Base-by-base conservation (phyloP, 2,113 vertebrate genomes). In the Elephantulus edwardii region DNA sequence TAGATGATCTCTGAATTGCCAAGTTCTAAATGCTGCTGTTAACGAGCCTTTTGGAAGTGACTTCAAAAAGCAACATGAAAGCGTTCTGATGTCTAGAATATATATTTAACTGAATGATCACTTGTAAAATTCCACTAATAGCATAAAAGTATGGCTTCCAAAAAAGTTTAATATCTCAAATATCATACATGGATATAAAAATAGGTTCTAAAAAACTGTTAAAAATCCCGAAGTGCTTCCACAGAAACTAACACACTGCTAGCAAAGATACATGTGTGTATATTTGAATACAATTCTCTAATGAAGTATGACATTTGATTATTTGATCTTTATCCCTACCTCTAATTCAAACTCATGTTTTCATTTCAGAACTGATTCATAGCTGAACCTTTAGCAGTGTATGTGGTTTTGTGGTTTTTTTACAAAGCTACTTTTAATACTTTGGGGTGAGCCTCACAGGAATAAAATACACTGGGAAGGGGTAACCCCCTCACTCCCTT, bases 381-480 rank as follows among this genome's bases (percentile, higher is more conserved):
- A n/a, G n/a, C n/a, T n/a, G n/a, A n/a, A n/a, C n/a, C n/a, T n/a
- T n/a, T n/a, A n/a, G n/a, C n/a, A n/a, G n/a, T n/a, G n/a, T n/a
- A n/a, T n/a, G n/a, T n/a, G n/a, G n/a, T n/a, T n/a, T n/a, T n/a
- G n/a, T n/a, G n/a, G n/a, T n/a, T 7, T 50, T 50, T 16, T n/a
- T n/a, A n/a, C n/a, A 95, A 96, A 92, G 97, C 97, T 97, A 98
- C 96, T 97, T 96, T 98, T 98, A 98, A 98, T 97, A 96, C 90
- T 94, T 96, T 91, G 96, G 91, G 86, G 96, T 96, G 87, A 91
- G 88, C 91, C 94, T 95, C 95, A 95, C 93, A 96, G 95, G 95
- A 97, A 95, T 97, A 97, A 95, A 97, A 97, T 96, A 97, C 96
- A 96, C 96, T 95, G 96, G 96, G 95, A 91, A 86, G 88, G 40